Base-by-base conservation (phyloP, 64 coral and sea anemone genomes). In the Actinia tenebrosa region DNA sequence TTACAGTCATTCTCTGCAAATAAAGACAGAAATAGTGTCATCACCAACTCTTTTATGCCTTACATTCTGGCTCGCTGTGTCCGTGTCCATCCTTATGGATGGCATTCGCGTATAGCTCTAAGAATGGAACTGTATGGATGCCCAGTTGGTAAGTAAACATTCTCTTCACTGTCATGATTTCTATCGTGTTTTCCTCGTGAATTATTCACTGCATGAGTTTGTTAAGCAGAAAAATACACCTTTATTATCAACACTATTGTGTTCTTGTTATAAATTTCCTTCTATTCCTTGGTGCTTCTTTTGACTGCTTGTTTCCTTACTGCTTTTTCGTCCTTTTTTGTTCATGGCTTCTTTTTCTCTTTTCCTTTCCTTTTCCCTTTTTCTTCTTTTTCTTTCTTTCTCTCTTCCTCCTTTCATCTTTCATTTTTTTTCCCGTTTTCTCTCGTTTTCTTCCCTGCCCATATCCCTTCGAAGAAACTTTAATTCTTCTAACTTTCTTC, bases 71-170 rank as follows among this genome's bases (percentile, higher is more conserved):
- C 95, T 43, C 89, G 86, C 18, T 89, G 81, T 72, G 89, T 98
- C 47, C 92, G 89, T 16, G 64, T 98, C 10, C 92, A 98, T 45
- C 91, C 92, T 16, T 86, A 63, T 47, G 84, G 72, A 52, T 98
- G 95, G 95, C 86, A 98, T 77, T 84, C 91, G 78, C 86, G 83
- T 53, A 91, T 93, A 11, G 87, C 95, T 2, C 83, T 94, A 89
- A 87, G 92, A 64, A 18, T 93, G 7, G 95, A 98, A 64, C 86
- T 98, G 8, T 93, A 93, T 44, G 95, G 95, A 17, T 94, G 89
- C 66, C 61, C 22, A 25, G 83, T 85, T 30, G 87, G 95, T 98
- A 79, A 89, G 89, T 83, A 44, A 77, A 20, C 9, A 37, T 37
- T 37, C 30, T 37, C 30, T 37, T 37, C 30, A 37, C 30, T 0